These are phyloP conservation scores for Falco columbarius DNA, from an alignment of 2,797 vertebrate genomes.

Conservation along the genomic window DNA sequence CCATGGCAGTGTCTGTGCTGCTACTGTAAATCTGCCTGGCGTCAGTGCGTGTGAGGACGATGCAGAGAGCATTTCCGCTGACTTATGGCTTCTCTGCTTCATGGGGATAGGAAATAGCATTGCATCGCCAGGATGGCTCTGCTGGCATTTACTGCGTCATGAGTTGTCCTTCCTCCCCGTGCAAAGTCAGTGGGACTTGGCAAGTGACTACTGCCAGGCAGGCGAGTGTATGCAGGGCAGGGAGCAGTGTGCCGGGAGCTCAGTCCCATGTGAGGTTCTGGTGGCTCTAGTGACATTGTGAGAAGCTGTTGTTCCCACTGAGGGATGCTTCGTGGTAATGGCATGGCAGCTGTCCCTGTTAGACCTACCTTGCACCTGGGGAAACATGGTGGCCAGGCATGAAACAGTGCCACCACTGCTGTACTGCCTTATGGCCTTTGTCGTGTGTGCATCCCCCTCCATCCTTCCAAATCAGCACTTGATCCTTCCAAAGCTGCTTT, in stretches of 20 bases:
- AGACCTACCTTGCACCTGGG: background rate
- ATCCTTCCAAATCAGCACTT: background rate
- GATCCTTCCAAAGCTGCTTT: background rate
- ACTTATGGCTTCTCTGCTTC: background rate
- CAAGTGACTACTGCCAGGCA: background rate
- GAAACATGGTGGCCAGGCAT: background rate
- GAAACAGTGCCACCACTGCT: background rate
- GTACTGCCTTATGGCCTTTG: background rate
- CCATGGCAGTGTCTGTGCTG: background rate
- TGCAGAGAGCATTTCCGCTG: background rate
- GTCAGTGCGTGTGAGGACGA: background rate
- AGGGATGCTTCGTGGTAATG: background rate
- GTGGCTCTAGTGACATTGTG: background rate
- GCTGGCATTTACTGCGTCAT: background rate
- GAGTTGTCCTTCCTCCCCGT: background rate
- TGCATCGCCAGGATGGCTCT: background rate
- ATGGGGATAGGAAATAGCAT: background rate
- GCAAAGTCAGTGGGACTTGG: accelerated
- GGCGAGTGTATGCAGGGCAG: background rate
- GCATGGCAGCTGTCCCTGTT: background rate
- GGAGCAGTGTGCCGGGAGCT: background rate
- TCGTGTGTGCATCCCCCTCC: background rate
- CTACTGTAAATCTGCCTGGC: background rate
- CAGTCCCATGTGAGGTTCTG: accelerated
- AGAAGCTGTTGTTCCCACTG: background rate